Conservation (phyloP, 2,113 vertebrate genomes). For the Amazona vittata region DNA sequence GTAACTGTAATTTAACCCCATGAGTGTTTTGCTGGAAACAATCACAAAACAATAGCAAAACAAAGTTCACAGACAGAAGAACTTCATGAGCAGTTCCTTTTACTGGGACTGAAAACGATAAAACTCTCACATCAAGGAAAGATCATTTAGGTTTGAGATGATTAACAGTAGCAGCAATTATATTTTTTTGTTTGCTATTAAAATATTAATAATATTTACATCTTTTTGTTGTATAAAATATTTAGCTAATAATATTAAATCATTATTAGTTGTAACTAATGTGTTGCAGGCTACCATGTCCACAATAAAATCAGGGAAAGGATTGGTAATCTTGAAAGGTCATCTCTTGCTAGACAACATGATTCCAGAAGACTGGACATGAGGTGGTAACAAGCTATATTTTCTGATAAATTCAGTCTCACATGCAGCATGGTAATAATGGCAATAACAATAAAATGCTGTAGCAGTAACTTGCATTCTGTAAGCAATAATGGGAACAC, state of each 20-base stretch:
- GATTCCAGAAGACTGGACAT: not conserved
- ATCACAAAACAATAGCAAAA: not conserved
- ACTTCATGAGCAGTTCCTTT: not conserved
- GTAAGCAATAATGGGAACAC: rapidly evolving
- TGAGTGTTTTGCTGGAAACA: not conserved
- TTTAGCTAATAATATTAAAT: not conserved
- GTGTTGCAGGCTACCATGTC: rapidly evolving
- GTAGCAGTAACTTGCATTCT: not conserved
- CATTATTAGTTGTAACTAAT: not conserved
- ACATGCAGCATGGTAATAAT: too few species aligned
- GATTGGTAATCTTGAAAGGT: not conserved
- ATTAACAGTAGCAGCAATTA: not conserved
- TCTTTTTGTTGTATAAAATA: not conserved
- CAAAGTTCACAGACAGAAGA: not conserved
- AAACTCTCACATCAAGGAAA: not conserved
- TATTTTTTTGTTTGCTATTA: not conserved
- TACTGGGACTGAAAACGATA: not conserved
- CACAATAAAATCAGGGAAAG: not conserved
- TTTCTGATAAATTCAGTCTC: not conserved
- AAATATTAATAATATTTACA: not conserved
- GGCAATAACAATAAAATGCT: not conserved
- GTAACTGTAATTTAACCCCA: not conserved
- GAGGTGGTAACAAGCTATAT: not conserved
- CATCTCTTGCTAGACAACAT: not conserved
- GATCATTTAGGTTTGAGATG: not conserved